phyloP scores from a whole-genome alignment of 2,797 vertebrate genomes.

The Diglossa cyanea region DNA sequence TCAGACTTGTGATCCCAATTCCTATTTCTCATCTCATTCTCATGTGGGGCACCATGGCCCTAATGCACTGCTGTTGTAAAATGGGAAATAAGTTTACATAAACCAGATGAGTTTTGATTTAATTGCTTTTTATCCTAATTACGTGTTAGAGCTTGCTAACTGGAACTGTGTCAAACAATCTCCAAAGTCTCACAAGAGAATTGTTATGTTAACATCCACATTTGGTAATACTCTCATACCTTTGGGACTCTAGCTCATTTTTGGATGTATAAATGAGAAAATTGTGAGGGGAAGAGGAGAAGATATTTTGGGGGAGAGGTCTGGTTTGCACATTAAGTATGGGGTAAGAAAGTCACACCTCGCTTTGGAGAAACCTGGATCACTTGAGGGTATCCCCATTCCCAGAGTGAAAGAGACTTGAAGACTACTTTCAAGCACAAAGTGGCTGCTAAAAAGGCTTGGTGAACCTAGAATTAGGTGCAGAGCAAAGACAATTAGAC shows the following conservation, averaged over 20 bases:
- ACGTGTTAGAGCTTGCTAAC: accelerated
- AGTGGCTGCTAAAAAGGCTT: not conserved
- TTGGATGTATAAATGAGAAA: not conserved
- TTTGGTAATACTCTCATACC: not conserved
- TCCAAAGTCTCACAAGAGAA: not conserved
- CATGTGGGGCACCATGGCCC: not conserved
- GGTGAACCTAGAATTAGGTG: not conserved
- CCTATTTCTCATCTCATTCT: not conserved
- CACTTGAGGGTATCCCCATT: not conserved
- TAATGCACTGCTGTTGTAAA: not conserved
- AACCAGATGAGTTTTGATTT: not conserved
- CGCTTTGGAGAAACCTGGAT: not conserved
- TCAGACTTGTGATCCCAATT: not conserved
- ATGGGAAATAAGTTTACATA: not conserved
- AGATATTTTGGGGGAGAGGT: not conserved
- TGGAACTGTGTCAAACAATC: not conserved
- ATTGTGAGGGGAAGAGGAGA: not conserved
- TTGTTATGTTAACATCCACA: not conserved
- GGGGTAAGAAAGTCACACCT: not conserved
- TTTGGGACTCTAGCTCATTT: not conserved
- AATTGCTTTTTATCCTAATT: not conserved
- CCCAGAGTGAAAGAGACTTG: not conserved
- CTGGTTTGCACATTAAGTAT: not conserved
- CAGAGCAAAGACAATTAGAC: not conserved
- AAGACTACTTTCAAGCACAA: not conserved